Evolutionary conservation across 2,113 vertebrate genomes (phyloP), one percentile per base, ranked within the genome.

Genomic region (Neotoma lepida): DNA sequence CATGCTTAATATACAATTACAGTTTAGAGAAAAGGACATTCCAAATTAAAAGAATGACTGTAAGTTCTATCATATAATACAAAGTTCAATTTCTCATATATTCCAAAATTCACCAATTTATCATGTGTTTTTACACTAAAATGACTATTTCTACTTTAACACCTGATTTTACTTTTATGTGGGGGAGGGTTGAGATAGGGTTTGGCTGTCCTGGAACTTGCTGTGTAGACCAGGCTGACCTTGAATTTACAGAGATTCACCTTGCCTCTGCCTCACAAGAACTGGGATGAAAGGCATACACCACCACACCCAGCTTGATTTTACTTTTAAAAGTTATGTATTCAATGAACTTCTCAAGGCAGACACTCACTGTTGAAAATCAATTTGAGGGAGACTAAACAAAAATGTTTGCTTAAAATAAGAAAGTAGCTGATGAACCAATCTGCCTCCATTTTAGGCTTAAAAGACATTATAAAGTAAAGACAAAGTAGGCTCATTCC

Each of bases 321-420:
- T n/a, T 70, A 70, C 35, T 70, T n/a, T 70, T 70, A n/a, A 70
- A 70, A 46, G 9, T 49, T 71, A 64, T 6, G 3, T 85, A 71
- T 63, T 91, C 13, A 77, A 74, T 71, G 94, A 89, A 85, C 89
- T 78, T 24, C 74, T 82, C 24, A 89, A 71, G 8, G 54, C 14
- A 88, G 30, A 94, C 6, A 26, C 4, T 93, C 64, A 35, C 14
- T 7, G 80, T 26, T 64, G 30, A 64, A 91, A 89, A 71, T 71
- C 70, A 78, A 89, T 22, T 39, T 39, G 9, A 85, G 85, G 70
- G 24, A 85, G 77, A 56, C 44, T 64, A 26, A 44, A 66, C n/a
- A 94, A 33, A 91, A 91, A 91, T 6, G 24, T 86, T 9, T 94
- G 71, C 78, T 64, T 39, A 78, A 64, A 17, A 13, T 44, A 74